Conservation (phyloP, 1,140 invertebrate genomes). For the Aphaenogaster floridana region DNA sequence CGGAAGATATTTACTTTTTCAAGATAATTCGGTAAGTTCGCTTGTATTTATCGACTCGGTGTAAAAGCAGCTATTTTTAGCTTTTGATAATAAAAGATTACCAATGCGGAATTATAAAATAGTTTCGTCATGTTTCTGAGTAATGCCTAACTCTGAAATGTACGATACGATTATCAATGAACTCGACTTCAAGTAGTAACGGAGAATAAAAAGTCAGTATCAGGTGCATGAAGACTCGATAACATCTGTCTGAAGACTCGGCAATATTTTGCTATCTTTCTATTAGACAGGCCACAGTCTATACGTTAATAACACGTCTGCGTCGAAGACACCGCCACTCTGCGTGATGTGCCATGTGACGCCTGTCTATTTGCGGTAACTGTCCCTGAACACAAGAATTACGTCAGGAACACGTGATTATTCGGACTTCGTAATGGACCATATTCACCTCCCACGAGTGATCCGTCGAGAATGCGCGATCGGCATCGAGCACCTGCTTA, state of each 20-base stretch:
- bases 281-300: background rate
- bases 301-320: conserved; percentile 38
- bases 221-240: background rate
- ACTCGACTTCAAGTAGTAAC: background rate
- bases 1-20: background rate
- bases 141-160: background rate
- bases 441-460: conserved; percentile 70
- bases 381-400: conserved; percentile 70
- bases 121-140: background rate
- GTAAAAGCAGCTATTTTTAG: background rate
- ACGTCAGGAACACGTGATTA: conserved; percentile 67
- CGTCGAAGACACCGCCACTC: conserved; percentile 48
- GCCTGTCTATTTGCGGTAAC: conserved; percentile 72
- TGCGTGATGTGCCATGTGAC: conserved; percentile 45
- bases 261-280: background rate
- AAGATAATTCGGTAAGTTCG: background rate
- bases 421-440: conserved; percentile 69
- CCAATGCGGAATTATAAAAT: background rate
- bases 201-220: background rate
- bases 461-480: conserved; percentile 50
- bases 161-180: background rate
- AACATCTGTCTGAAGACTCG: background rate
- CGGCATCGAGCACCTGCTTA: conserved; percentile 55
- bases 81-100: background rate
- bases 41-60: background rate